Evolutionary conservation across 2,888 invertebrate species (phyloP), one percentile per base, ranked within the genome.

Genomic region (Ptychoptera albimana): DNA sequence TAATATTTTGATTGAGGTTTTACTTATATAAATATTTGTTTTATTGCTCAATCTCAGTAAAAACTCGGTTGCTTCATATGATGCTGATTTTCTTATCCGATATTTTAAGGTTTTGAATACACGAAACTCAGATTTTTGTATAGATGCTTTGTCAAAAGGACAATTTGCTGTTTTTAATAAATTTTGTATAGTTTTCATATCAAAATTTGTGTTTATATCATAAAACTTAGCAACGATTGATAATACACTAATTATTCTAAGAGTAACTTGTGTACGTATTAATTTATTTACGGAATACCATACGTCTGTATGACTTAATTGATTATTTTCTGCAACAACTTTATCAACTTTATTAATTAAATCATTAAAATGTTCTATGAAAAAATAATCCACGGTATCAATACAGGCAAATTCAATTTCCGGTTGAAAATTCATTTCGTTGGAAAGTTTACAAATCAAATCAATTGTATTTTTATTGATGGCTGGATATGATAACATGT

Each of bases 351-450:
- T 7, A 5, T 38, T 14, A 6, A 4, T 32, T 32, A 34, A 7
- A 15, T 16, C n/a, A 10, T 16, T 11, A n/a, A 15, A 39, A 34
- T 42, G 23, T 9, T 16, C 32, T 1, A 29, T 34, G 32, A 42
- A 42, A n/a, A 39, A 45, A 14, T 36, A 16, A 16, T 38, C 42
- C 15, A 44, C n/a, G 12, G 40, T 47, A 15, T 42, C 44, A n/a
- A 42, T 42, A 11, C 35, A 37, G 1, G 44, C 30, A n/a, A 47
- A 47, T 36, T 42, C 42, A 5, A 47, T 39, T 35, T 44, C 42
- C n/a, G 42, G 30, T 10, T 34, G 34, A 12, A 42, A 39, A 13
- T 35, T 29, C 15, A 44, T 35, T 35, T 38, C 38, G 2, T 31
- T 7, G 37, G 44, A 47, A 8, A 47, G 7, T 43, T n/a, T 8